Conservation (phyloP, 2,113 vertebrate species). For the Lethenteron camtschaticum region DNA sequence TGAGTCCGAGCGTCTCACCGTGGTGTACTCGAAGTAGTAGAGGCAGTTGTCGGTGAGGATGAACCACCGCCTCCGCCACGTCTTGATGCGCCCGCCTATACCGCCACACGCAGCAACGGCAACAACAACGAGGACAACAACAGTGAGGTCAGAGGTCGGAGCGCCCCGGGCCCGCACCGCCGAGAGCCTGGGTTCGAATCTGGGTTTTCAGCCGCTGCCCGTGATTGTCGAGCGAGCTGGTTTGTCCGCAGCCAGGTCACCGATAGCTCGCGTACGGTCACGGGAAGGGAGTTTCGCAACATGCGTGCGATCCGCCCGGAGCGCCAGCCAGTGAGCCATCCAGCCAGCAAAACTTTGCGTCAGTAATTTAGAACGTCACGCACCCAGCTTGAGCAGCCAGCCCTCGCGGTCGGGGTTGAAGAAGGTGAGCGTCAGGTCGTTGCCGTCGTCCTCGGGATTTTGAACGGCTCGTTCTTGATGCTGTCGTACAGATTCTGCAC, state of each 20-base stretch:
- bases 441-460: constrained; percentile 87
- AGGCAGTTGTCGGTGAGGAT: constrained; percentile 96
- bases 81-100: constrained; percentile 83
- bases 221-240: not conserved
- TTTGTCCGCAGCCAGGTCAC: too few species aligned
- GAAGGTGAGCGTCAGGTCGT: constrained; percentile 93
- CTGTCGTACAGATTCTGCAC: constrained; percentile 82
- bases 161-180: constrained; percentile 11
- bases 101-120: not conserved
- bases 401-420: constrained; percentile 93
- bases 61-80: constrained; percentile 95
- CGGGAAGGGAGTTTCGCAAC: constrained; percentile 7
- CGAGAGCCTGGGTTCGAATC: constrained; percentile 18
- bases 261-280: too few species aligned
- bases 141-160: constrained; percentile 13
- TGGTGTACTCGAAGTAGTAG: constrained; percentile 96
- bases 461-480: constrained; percentile 96
- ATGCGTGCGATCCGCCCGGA: not conserved
- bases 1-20: constrained; percentile 34
- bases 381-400: constrained; percentile 89
- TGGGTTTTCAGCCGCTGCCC: constrained; percentile 9
- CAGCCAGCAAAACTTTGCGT: too few species aligned
- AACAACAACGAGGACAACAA: not conserved
- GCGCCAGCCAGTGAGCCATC: constrained; percentile 8
- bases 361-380: constrained; percentile 13